Evolutionary conservation across 1,140 invertebrate genomes (phyloP).

Genomic region (Leptopilina clavipes): DNA sequence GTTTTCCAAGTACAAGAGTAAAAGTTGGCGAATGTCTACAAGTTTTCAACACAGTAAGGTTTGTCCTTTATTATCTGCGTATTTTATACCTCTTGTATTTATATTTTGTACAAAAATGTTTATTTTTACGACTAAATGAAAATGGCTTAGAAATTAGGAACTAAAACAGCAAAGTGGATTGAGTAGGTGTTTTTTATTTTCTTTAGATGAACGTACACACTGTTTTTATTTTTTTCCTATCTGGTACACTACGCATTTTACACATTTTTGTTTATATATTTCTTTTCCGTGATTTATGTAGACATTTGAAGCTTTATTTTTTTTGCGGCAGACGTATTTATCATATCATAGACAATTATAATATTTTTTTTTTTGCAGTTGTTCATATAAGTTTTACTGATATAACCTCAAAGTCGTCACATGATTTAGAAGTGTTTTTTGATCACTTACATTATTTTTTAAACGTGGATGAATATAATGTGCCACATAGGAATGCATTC

Average conservation of each 20-base stretch:
- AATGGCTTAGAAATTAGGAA: not conserved
- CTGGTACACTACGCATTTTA: conserved; percentile 43
- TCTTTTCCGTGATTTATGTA: conserved; percentile 1
- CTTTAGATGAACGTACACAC: conserved; percentile 46
- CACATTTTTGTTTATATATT: conserved; percentile 45
- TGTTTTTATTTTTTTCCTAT: conserved; percentile 32
- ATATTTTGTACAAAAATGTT: no score
- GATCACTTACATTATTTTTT: not conserved
- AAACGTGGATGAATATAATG: conserved; percentile 1
- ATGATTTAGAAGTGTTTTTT: no score
- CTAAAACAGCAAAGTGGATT: conserved; percentile 23
- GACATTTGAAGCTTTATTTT: conserved; percentile 25
- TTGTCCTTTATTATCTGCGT: no score
- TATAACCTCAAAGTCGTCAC: conserved; percentile 27
- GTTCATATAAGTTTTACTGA: conserved; percentile 36
- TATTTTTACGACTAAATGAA: no score
- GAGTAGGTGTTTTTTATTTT: conserved; percentile 38
- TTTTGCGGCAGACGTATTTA: not conserved
- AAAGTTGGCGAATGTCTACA: no score
- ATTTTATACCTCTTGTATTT: no score
- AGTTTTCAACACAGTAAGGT: no score
- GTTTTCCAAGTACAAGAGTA: no score
- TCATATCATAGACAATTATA: not conserved
- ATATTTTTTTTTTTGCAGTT: conserved; percentile 14
- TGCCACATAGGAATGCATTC: conserved; percentile 26